A percentile compares a stretch with the other conserved stretches of the same genome.
These are phyloP conservation scores for Grapholita molesta DNA, from an alignment of 1,140 invertebrate genomes.

Conservation along the genomic window DNA sequence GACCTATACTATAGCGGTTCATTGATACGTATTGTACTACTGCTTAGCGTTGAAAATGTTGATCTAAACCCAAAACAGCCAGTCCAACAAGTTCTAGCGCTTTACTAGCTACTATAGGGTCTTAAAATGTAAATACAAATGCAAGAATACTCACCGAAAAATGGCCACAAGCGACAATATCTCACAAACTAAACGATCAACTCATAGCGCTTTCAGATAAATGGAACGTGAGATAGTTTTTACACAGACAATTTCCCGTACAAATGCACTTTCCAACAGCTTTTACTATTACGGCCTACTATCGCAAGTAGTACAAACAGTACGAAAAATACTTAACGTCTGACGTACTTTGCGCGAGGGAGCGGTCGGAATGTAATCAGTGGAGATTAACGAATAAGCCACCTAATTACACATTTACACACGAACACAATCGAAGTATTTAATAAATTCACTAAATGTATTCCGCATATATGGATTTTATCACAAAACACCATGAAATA, in stretches of 20 bases:
- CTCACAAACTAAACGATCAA: constrained; percentile 44
- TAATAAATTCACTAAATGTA: constrained; percentile 56
- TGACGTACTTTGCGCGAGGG: constrained; percentile 71
- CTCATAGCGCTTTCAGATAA: constrained; percentile 47
- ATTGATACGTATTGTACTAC: constrained; percentile 5
- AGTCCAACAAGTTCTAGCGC: background rate
- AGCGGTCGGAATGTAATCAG: constrained; percentile 68
- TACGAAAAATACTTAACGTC: constrained; percentile 72
- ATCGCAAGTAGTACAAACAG: constrained; percentile 73
- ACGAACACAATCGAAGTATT: constrained; percentile 35
- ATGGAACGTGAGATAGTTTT: constrained; percentile 72
- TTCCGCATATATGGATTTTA: constrained; percentile 48
- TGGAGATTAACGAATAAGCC: constrained; percentile 37
- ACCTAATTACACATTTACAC: constrained; percentile 41
- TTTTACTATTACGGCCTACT: constrained; percentile 75
- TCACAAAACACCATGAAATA: constrained; percentile 58
- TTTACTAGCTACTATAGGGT: constrained; percentile 20
- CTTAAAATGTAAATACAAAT: constrained; percentile 63
- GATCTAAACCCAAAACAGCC: background rate
- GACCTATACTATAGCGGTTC: constrained; percentile 4
- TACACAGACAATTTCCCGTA: constrained; percentile 66
- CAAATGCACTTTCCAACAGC: constrained; percentile 75
- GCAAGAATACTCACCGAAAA: constrained; percentile 61
- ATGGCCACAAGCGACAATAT: constrained; percentile 66
- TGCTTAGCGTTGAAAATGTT: background rate